Percentiles rank a stretch among this genome's conserved stretches.
phyloP scores from a whole-genome alignment of 2,888 invertebrate species.

The Trichogramma dendrolimi region DNA sequence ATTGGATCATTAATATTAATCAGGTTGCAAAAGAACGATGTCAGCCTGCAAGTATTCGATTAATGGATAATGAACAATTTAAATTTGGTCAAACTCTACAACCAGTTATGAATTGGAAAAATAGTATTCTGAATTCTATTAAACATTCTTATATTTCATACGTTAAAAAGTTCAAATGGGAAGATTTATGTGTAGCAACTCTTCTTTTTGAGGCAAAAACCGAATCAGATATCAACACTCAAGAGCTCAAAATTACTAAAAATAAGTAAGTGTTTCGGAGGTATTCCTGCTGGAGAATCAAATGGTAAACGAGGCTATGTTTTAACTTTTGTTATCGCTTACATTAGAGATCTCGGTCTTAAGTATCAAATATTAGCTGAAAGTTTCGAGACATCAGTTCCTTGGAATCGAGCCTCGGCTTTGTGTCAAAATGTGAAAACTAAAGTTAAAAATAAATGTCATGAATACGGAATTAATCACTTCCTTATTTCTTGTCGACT shows the following conservation, averaged over 20 bases:
- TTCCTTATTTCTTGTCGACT: conserved; percentile 76
- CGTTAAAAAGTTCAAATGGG: conserved; percentile 79
- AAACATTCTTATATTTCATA: conserved; percentile 85
- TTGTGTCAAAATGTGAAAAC: conserved; percentile 88
- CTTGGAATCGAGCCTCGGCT: conserved; percentile 84
- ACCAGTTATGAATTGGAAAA: conserved; percentile 61
- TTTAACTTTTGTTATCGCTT: conserved; percentile 96
- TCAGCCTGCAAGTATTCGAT: conserved; percentile 91
- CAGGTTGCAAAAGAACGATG: conserved; percentile 69
- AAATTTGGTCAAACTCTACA: conserved; percentile 82
- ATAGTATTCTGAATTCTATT: conserved; percentile 69
- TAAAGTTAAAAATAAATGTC: conserved; percentile 65
- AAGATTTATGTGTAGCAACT: conserved; percentile 84
- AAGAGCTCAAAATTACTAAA: conserved; percentile 74
- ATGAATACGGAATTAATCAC: conserved; percentile 57
- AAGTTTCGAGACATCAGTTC: conserved; percentile 97
- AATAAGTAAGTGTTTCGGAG: conserved; percentile 73
- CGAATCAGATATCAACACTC: conserved; percentile 66
- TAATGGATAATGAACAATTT: conserved; percentile 98
- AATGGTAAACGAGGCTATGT: conserved; percentile 96
- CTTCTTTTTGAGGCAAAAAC: conserved; percentile 83
- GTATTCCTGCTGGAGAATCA: conserved; percentile 84
- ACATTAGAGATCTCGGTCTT: conserved; percentile 88
- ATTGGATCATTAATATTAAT: background rate
- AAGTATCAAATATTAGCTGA: conserved; percentile 86